These are phyloP conservation scores for Himalopsyche tibetana DNA, from an alignment of 2,888 invertebrate species.

Conservation along the genomic window DNA sequence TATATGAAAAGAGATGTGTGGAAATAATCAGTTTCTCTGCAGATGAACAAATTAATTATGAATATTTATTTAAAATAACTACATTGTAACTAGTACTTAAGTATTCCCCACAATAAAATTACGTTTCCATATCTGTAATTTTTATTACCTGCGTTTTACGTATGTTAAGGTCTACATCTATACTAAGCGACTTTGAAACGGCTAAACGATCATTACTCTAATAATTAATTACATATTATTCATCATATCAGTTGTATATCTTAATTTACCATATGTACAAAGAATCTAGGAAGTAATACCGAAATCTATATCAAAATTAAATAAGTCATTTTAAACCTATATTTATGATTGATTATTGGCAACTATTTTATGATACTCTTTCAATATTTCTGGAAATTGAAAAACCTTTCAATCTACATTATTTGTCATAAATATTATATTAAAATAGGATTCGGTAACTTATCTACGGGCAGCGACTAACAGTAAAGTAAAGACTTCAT, in stretches of 20 bases:
- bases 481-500: too few relatives aligned
- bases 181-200: neutral
- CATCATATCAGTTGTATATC: constrained; percentile 23
- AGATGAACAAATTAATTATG: constrained; percentile 10
- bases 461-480: too few relatives aligned
- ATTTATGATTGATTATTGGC: constrained; percentile 27
- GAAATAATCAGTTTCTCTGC: neutral
- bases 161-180: constrained; percentile 36
- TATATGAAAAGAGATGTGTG: too few relatives aligned
- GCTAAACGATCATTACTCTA: neutral
- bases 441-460: too few relatives aligned
- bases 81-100: neutral
- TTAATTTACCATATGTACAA: constrained; percentile 24
- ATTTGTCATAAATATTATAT: too few relatives aligned
- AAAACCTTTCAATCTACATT: too few relatives aligned
- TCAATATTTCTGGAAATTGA: neutral
- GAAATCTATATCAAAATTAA: constrained; percentile 21
- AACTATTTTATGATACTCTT: constrained; percentile 9
- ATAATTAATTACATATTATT: neutral
- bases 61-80: constrained; percentile 16
- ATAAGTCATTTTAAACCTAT: constrained; percentile 14
- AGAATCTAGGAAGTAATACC: neutral
- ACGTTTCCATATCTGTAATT: neutral
- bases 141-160: constrained; percentile 21
- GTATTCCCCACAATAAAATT: constrained; percentile 33